Conservation (phyloP, 2,797 vertebrate genomes). For the Glyptemys insculpta region DNA sequence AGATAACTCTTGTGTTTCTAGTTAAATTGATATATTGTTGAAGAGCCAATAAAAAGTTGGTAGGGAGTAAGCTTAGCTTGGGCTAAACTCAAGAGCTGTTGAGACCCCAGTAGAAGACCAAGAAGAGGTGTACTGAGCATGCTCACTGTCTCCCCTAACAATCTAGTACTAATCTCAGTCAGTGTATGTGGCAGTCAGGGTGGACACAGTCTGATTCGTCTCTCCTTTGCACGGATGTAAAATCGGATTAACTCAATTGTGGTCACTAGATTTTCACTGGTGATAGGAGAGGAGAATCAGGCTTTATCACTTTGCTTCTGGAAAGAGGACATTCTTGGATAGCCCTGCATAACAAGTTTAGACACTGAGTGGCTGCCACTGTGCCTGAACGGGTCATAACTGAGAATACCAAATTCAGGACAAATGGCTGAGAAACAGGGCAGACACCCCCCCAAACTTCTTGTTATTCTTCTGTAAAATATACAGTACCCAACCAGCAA, state of each 20-base stretch:
- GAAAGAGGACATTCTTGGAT: neutral
- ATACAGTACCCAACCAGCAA: too few relatives aligned
- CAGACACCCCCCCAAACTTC: too few relatives aligned
- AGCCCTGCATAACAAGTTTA: neutral
- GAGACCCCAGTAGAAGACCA: neutral
- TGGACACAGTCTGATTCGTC: neutral
- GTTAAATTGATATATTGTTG: neutral
- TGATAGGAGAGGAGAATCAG: neutral
- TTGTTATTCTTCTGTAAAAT: too few relatives aligned
- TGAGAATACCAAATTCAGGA: too few relatives aligned
- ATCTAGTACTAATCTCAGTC: neutral
- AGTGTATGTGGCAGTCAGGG: neutral
- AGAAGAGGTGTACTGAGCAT: neutral
- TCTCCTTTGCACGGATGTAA: neutral
- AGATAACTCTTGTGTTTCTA: rapidly evolving
- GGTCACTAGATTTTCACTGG: neutral
- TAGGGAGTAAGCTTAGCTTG: neutral
- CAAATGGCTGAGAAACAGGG: too few relatives aligned
- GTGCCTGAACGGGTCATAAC: too few relatives aligned
- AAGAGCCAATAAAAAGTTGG: neutral
- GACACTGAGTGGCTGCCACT: neutral
- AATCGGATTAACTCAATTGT: neutral
- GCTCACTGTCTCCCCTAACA: neutral
- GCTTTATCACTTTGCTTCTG: neutral
- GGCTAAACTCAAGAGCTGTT: neutral